phyloP scores from a whole-genome alignment of 2,797 vertebrate genomes.

The Bradypus variegatus region DNA sequence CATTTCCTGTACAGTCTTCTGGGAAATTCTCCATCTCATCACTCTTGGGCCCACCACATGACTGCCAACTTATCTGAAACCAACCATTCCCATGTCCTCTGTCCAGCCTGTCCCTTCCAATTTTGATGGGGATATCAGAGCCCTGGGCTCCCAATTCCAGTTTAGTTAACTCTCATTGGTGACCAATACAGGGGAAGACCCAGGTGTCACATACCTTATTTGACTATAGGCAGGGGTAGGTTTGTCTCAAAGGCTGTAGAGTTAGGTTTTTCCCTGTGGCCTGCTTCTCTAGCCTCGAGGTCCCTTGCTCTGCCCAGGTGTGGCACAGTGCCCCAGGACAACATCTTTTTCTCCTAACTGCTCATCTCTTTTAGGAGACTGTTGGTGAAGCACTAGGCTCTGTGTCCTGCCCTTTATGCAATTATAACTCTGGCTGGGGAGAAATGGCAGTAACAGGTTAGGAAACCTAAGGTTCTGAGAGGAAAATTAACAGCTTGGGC shows the following conservation, averaged over 20 bases:
- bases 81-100: slow-evolving; percentile 18
- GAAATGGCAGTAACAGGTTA: neutral
- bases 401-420: neutral
- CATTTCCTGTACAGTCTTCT: slow-evolving; percentile 46
- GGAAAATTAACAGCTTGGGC: neutral
- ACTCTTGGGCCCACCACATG: slow-evolving; percentile 25
- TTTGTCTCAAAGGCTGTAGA: neutral
- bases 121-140: neutral
- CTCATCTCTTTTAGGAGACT: neutral
- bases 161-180: neutral
- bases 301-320: neutral
- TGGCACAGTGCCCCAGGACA: neutral
- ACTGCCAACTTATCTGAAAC: slow-evolving; percentile 51
- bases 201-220: neutral
- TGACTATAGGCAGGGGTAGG: neutral
- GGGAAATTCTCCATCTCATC: slow-evolving; percentile 48
- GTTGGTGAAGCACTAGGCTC: neutral
- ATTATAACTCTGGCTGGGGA: neutral
- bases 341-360: neutral
- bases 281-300: neutral
- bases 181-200: neutral
- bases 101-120: neutral
- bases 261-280: neutral
- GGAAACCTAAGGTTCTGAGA: neutral
- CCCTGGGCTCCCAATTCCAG: slow-evolving; percentile 22